These are phyloP conservation scores for Brachyistius frenatus DNA, from an alignment of 2,113 vertebrate species.

Conservation along the genomic window DNA sequence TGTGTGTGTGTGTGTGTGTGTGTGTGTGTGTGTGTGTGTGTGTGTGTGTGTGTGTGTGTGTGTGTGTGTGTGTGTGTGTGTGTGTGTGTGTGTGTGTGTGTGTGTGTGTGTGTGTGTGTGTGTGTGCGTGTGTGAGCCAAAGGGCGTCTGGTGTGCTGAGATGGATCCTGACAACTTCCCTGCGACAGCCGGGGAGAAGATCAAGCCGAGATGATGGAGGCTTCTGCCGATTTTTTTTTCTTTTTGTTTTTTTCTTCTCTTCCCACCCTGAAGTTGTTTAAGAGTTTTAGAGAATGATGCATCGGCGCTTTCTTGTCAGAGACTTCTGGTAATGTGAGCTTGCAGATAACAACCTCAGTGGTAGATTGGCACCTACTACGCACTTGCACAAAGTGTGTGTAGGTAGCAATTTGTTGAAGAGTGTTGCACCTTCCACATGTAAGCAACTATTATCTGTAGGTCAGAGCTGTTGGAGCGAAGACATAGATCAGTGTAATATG, in stretches of 20 bases:
- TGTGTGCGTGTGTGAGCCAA: constrained; percentile 1
- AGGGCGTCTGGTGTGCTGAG: constrained; percentile 34
- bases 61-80: not conserved
- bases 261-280: constrained; percentile 34
- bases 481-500: not conserved
- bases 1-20: not conserved
- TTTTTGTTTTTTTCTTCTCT: constrained; percentile 36
- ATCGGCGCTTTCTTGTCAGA: not conserved
- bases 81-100: constrained; percentile 3
- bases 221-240: constrained; percentile 33
- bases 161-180: constrained; percentile 50
- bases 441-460: not conserved
- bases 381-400: not conserved
- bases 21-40: constrained; percentile 1
- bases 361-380: not conserved
- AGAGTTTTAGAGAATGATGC: constrained; percentile 1
- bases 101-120: constrained; percentile 28
- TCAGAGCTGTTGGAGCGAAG: not conserved
- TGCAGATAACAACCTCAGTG: not conserved
- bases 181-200: constrained; percentile 44
- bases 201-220: constrained; percentile 54
- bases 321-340: constrained; percentile 15
- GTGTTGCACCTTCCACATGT: not conserved
- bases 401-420: not conserved
- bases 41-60: not conserved